phyloP scores from a whole-genome alignment of 1,140 invertebrate species.

The Rhysida immarginata region DNA sequence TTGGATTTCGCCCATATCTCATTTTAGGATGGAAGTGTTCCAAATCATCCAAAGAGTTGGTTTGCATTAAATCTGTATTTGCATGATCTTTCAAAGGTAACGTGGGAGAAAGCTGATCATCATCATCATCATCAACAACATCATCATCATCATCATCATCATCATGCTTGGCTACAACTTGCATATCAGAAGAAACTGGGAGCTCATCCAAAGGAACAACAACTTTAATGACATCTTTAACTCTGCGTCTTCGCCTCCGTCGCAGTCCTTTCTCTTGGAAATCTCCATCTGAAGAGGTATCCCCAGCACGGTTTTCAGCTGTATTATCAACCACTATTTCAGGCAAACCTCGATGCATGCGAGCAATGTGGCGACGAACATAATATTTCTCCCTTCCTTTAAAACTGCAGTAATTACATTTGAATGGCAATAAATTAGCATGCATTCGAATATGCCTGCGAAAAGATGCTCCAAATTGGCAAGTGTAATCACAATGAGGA shows the following conservation, averaged over 20 bases:
- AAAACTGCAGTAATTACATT: conserved; percentile 14
- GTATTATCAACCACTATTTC: conserved; percentile 9
- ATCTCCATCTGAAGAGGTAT: conserved; percentile 6
- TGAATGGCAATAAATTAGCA: conserved; percentile 9
- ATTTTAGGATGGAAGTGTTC: too few relatives aligned
- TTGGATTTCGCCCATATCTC: too few relatives aligned
- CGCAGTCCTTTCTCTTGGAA: conserved; percentile 9
- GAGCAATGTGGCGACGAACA: conserved; percentile 12
- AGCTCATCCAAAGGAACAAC: neutral
- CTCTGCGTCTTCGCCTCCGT: neutral
- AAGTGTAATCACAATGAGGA: conserved; percentile 16
- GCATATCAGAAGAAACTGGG: neutral
- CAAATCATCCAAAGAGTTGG: too few relatives aligned
- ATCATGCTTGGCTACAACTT: neutral
- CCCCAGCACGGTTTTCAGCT: conserved; percentile 5
- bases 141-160: too few relatives aligned
- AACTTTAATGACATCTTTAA: neutral
- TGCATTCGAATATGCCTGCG: conserved; percentile 12
- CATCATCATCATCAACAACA: too few relatives aligned
- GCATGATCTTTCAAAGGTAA: too few relatives aligned
- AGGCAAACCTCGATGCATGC: conserved; percentile 10
- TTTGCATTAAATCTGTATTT: too few relatives aligned
- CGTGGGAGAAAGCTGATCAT: too few relatives aligned
- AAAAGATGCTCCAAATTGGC: conserved; percentile 14
- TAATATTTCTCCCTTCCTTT: conserved; percentile 15